Base-by-base conservation (phyloP, 1,140 invertebrate species). In the Cyclargus thomasi region DNA sequence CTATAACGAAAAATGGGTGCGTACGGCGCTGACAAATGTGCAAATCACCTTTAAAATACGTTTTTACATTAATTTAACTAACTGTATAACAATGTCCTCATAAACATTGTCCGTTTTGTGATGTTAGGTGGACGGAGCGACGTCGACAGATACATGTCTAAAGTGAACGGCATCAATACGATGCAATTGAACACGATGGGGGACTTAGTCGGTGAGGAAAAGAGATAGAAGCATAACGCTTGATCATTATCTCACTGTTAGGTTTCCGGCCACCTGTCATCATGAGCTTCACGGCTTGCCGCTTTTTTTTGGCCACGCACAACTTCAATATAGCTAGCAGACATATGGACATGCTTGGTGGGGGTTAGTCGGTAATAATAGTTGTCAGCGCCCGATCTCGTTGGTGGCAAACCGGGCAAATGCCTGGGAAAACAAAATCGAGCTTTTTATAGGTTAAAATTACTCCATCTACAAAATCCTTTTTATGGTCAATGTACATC, bases 51-150 rank as follows among this genome's bases (percentile, higher is more conserved):
- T 35, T 39, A 11, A 39, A 39, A 39, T 39, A 2, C 17, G 20
- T 17, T n/a, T 22, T n/a, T 35, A 6, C 55, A 21, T 59, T 59
- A 18, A 59, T 59, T n/a, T 53, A 55, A 53, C 16, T 23, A 65
- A 23, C 39, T 22, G 47, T 29, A 23, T 55, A 16, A 57, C 47
- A n/a, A 29, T 53, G 23, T 57, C 29, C 29, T 17, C 55, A n/a
- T 36, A 21, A 64, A 64, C 39, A 64, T 47, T 57, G 35, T 66
- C 18, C 20, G 23, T 66, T 66, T 35, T 66, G 64, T 84, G 85
- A 86, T 88, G 86, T 70, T 87, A 90, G 88, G 88, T 90, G 88
- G 86, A 80, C 85, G 86, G 85, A 88, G 83, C 79, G 86, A 85
- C 70, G 69, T 62, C 68, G 63, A 76, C 23, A 69, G 76, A 70